Conservation (phyloP, 2,888 invertebrate genomes). For the Dioctria linearis region DNA sequence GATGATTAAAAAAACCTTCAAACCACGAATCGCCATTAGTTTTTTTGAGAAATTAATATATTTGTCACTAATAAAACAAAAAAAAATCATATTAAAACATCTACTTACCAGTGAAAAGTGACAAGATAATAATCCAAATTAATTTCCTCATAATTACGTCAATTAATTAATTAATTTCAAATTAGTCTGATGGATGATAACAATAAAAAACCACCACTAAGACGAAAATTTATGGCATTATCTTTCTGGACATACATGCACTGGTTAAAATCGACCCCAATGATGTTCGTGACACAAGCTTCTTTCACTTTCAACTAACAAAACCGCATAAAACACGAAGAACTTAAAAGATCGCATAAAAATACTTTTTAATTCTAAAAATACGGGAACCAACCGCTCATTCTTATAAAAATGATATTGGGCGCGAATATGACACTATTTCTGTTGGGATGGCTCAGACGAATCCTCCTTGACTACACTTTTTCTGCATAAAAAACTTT, state of each 20-base stretch:
- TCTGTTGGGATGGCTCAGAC: not conserved
- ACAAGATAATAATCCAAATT: slow-evolving; percentile 42
- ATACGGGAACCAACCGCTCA: not conserved
- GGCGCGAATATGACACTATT: slow-evolving; percentile 31
- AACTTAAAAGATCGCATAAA: slow-evolving; percentile 27
- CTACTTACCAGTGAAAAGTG: slow-evolving; percentile 19
- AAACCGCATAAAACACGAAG: slow-evolving; percentile 20
- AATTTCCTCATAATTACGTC: slow-evolving; percentile 16
- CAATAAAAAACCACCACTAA: slow-evolving; percentile 4
- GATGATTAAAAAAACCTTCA: too few species aligned
- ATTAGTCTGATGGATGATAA: slow-evolving; percentile 1
- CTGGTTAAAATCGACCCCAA: not conserved
- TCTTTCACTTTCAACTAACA: slow-evolving; percentile 26
- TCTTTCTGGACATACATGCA: not conserved
- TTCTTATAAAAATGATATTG: slow-evolving; percentile 4
- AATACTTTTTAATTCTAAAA: slow-evolving; percentile 27
- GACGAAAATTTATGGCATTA: slow-evolving; percentile 30
- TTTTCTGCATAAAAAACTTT: not conserved
- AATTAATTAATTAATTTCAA: slow-evolving; percentile 14
- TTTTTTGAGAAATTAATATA: not conserved
- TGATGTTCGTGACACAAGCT: not conserved
- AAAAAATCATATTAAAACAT: not conserved
- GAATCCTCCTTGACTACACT: not conserved
- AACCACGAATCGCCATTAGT: too few species aligned
- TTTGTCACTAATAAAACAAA: not conserved